These are phyloP conservation scores for Lasius fuliginosus DNA, from an alignment of 2,888 invertebrate species.

Conservation along the genomic window DNA sequence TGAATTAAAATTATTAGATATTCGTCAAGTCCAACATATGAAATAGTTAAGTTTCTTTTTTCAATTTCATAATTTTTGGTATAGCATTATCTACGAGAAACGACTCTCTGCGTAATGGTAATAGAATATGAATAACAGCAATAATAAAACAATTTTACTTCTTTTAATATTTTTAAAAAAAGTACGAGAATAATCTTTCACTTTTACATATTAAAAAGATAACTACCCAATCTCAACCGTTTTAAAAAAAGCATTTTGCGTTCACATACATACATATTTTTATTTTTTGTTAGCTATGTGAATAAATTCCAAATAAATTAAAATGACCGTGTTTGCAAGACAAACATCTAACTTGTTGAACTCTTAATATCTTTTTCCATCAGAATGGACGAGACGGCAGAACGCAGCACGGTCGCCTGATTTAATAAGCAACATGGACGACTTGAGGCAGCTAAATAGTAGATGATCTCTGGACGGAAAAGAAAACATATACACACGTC, in stretches of 20 bases:
- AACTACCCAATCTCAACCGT: not conserved
- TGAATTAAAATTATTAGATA: not conserved
- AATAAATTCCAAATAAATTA: not conserved
- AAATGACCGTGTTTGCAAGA: not conserved
- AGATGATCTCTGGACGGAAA: constrained; percentile 70
- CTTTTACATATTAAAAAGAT: not conserved
- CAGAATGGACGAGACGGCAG: constrained; percentile 86
- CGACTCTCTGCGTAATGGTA: not conserved
- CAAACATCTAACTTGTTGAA: constrained; percentile 22
- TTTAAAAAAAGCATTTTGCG: not conserved
- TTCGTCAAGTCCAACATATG: not conserved
- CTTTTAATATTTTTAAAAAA: not conserved
- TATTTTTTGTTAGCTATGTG: not conserved
- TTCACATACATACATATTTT: not conserved
- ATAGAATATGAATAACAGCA: not conserved
- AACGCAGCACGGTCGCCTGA: constrained; percentile 85
- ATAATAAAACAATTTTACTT: not conserved
- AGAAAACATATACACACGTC: constrained; percentile 56
- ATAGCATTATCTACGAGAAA: constrained; percentile 6
- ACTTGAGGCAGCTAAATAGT: constrained; percentile 76
- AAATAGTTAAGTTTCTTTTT: not conserved
- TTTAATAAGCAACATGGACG: constrained; percentile 80
- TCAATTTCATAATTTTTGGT: not conserved
- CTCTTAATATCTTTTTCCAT: constrained; percentile 52
- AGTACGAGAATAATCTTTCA: not conserved